phyloP scores from a whole-genome alignment of 2,888 invertebrate genomes.

The Drosophila quasianomalipes region DNA sequence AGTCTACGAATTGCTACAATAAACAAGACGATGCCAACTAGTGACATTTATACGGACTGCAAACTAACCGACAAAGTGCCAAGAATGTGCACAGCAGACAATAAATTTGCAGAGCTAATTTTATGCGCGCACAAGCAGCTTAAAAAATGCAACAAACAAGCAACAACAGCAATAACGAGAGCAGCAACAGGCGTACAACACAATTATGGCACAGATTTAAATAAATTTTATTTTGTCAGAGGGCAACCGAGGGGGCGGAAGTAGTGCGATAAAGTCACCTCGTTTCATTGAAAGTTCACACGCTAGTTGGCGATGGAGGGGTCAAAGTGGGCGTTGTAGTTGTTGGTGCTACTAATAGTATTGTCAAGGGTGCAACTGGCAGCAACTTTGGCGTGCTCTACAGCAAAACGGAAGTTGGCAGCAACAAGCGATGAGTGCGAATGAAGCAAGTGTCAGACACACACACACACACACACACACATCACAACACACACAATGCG shows the following conservation, averaged over 20 bases:
- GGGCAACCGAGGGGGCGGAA: slow-evolving; percentile 26
- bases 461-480: neutral
- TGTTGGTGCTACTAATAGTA: slow-evolving; percentile 30
- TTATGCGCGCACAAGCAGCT: slow-evolving; percentile 59
- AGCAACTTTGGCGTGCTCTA: slow-evolving; percentile 52
- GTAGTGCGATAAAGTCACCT: slow-evolving; percentile 33
- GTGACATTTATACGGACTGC: slow-evolving; percentile 52
- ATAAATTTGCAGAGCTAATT: slow-evolving; percentile 69
- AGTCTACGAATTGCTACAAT: slow-evolving; percentile 1
- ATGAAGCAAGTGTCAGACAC: slow-evolving; percentile 50
- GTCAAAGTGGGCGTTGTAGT: slow-evolving; percentile 9
- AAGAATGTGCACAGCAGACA: slow-evolving; percentile 56
- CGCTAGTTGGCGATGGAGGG: slow-evolving; percentile 45
- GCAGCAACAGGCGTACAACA: slow-evolving; percentile 68
- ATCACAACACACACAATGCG: neutral
- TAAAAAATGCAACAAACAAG: slow-evolving; percentile 15
- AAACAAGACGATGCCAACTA: slow-evolving; percentile 46
- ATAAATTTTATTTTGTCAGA: slow-evolving; percentile 65
- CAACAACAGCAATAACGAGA: slow-evolving; percentile 1
- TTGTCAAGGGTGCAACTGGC: slow-evolving; percentile 71
- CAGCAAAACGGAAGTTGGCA: slow-evolving; percentile 64
- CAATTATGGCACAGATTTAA: slow-evolving; percentile 76
- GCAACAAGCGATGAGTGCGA: slow-evolving; percentile 39
- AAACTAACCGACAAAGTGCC: slow-evolving; percentile 15
- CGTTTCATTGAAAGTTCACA: slow-evolving; percentile 67